Percentiles rank a stretch among this genome's conserved stretches.
Conservation (phyloP, 2,888 invertebrate genomes). For the Villa cingulata region DNA sequence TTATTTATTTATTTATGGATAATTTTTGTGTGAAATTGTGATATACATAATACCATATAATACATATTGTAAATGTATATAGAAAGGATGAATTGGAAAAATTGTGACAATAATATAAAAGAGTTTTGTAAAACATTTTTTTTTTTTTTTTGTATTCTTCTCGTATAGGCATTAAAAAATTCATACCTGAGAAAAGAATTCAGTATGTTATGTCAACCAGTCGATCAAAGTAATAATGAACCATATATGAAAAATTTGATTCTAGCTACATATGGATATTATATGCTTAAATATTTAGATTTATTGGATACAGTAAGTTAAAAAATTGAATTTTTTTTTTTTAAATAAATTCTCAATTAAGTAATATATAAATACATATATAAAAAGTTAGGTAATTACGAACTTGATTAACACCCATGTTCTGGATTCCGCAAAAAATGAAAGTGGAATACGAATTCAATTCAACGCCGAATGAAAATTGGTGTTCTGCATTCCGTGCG, state of each 20-base stretch:
- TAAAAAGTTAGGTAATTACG: too few relatives aligned
- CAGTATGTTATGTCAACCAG: not conserved
- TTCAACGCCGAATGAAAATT: too few relatives aligned
- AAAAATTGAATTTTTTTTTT: not conserved
- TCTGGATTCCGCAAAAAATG: too few relatives aligned
- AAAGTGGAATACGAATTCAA: too few relatives aligned
- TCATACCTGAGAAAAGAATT: not conserved
- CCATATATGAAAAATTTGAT: not conserved
- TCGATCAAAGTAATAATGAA: not conserved
- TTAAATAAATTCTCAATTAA: too few relatives aligned
- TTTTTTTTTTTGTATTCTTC: not conserved
- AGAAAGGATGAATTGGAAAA: too few relatives aligned
- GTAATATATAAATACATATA: too few relatives aligned
- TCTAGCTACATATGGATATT: constrained; percentile 43
- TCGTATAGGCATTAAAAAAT: not conserved
- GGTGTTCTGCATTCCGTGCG: too few relatives aligned
- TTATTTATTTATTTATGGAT: not conserved
- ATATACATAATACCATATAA: not conserved
- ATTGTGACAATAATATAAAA: too few relatives aligned
- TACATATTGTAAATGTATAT: not conserved
- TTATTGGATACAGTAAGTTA: constrained; percentile 49
- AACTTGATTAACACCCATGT: too few relatives aligned
- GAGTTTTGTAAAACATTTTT: not conserved
- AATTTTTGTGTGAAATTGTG: too few relatives aligned
- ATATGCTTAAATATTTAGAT: constrained; percentile 54